Percentiles rank a stretch among this genome's conserved stretches.
Evolutionary conservation across 2,888 invertebrate species (phyloP).

Genomic region (Leptinotarsa tumamoca): DNA sequence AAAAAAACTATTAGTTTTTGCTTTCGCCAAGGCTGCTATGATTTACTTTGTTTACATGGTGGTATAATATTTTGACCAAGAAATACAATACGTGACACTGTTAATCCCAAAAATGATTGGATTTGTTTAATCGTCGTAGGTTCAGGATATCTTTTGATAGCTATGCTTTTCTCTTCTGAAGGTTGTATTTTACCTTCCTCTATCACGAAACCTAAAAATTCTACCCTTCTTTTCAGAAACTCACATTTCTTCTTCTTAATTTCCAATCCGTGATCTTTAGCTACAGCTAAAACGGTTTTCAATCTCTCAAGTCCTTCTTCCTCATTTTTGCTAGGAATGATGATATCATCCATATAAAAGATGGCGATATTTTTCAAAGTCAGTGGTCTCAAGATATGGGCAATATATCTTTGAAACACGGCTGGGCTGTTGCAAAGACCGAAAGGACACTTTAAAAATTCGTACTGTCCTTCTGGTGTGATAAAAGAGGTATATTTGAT

Average conservation of each 20-base stretch:
- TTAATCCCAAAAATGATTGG: constrained; percentile 57
- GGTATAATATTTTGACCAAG: no score
- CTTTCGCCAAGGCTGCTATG: no score
- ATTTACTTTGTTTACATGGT: no score
- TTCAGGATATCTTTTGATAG: constrained; percentile 51
- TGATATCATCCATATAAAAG: constrained; percentile 39
- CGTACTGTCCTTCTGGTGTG: constrained; percentile 34
- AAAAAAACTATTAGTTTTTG: no score
- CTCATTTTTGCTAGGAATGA: constrained; percentile 24
- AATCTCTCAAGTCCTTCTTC: constrained; percentile 46
- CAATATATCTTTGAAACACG: constrained; percentile 31
- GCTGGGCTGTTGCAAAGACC: constrained; percentile 34
- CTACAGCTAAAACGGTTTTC: constrained; percentile 50
- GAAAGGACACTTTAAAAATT: constrained; percentile 29
- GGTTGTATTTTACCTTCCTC: constrained; percentile 47
- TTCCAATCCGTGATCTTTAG: constrained; percentile 49
- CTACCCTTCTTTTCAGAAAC: constrained; percentile 52
- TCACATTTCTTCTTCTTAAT: constrained; percentile 60
- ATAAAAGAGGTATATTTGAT: constrained; percentile 41
- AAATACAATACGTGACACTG: constrained; percentile 29
- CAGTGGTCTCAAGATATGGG: constrained; percentile 20
- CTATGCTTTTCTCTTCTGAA: constrained; percentile 44
- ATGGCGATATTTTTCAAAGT: constrained; percentile 12
- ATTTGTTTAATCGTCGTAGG: constrained; percentile 54
- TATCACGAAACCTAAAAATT: constrained; percentile 48